Base-by-base conservation (phyloP, 92 coral and sea anemone genomes). In the Blastomussa wellsi region DNA sequence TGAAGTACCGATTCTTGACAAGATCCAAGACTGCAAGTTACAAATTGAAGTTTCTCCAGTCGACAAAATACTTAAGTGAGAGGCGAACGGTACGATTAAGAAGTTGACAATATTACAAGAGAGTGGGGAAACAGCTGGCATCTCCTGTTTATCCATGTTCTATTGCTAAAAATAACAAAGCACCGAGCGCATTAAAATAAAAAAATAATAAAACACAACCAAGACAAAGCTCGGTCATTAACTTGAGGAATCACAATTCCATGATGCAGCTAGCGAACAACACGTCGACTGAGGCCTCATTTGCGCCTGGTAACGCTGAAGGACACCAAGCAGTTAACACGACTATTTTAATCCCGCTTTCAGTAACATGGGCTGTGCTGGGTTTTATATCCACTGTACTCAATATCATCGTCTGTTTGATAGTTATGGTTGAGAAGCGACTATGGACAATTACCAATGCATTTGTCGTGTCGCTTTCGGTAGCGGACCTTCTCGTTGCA, bases 361-460 rank as follows among this genome's bases (percentile, higher is more conserved):
- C 90, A 22, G 93, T 90, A n/a, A 80, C 92, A 11, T 94, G 98
- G 98, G 74, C 89, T 24, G 72, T 92, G 7, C 84, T 94, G 29
- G 98, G 98, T 20, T 64, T 94, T 33, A 39, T 88, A 38, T 87
- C 98, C 1, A 69, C 93, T 31, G 38, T 88, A 1, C 82, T 94
- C 22, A 94, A 94, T 83, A 59, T 89, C 53, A 33, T 85, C 9
- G 95, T 92, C 4, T 94, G 98, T 66, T 72, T 87, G 17, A 62
- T 92, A 29, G 94, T 92, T 22, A 80, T 80, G 72, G 62, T 74
- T 26, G 92, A 94, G 29, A 67, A 69, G 75, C 91, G 91, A 44
- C 84, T 94, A 64, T 75, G 90, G 84, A 94, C 98, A 1, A 87
- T 92, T 41, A 94, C 98, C 36, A 94, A 94, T 82, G 90, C 91